Base-by-base conservation (phyloP, 2,888 invertebrate genomes). In the Unio pictorum region DNA sequence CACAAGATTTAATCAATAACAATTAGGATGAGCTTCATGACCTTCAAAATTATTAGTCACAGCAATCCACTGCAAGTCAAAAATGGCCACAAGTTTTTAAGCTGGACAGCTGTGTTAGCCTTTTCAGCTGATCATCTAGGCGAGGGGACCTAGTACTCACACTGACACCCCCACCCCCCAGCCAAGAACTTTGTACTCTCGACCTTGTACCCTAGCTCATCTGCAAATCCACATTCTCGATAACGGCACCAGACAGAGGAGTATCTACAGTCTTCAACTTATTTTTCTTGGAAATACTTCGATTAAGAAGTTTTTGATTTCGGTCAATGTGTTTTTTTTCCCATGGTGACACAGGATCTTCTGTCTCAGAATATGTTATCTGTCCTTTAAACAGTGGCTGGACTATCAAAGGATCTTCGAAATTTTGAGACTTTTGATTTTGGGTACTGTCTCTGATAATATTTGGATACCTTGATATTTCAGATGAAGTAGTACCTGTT, bases 171-270 rank as follows among this genome's bases (percentile, higher is more conserved):
- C 73, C 65, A 61, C 63, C 62, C 60, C 64, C 72, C 34, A 65
- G 61, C 66, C 69, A 68, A 15, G 75, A 73, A 63, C 69, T 76
- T 34, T 71, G 74, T 30, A 71, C 55, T 64, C 77, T 67, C 56
- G 64, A 60, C 60, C 68, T 74, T 66, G 75, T 75, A 69, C 75
- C 73, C 77, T 77, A 77, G 69, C 77, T 75, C 4, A 75, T 73
- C 55, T 73, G 66, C 60, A 75, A 73, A 68, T 73, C 72, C 62
- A 70, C 58, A 54, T 59, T 66, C 11, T 77, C 77, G 7, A 66
- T 30, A 55, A 68, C 62, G 4, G 73, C 59, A 34, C 59, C 45
- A 45, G 58, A 59, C 55, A 66, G 45, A 30, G 18, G n/a, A 20
- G 34, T 28, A 34, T 66, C 66, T 54, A 57, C 58, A 23, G 55